phyloP scores from a whole-genome alignment of 1,140 invertebrate genomes.

The Brevipalpus yothersi region DNA sequence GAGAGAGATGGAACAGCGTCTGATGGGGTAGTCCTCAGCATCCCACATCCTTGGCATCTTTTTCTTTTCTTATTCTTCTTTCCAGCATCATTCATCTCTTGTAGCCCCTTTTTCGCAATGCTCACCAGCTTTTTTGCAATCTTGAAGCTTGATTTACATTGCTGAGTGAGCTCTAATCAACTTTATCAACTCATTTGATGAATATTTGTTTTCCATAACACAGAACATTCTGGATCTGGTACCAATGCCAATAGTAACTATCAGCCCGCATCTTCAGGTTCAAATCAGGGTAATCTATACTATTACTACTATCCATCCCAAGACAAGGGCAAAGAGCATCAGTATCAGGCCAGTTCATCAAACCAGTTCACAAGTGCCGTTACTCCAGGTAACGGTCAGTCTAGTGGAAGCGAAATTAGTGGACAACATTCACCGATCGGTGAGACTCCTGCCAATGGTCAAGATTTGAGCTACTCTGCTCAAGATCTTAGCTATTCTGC shows the following conservation, averaged over 20 bases:
- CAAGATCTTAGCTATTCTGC: conserved; percentile 6
- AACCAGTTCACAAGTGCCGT: conserved; percentile 9
- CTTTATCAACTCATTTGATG: neutral
- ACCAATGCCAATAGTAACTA: neutral
- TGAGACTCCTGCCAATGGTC: conserved; percentile 4
- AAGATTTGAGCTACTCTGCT: conserved; percentile 7
- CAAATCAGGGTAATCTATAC: conserved; percentile 11
- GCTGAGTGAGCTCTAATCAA: too few species aligned
- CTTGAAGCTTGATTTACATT: too few species aligned
- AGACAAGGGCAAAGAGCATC: conserved; percentile 10
- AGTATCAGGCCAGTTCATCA: conserved; percentile 9
- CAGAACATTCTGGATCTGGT: neutral
- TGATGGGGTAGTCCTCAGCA: neutral
- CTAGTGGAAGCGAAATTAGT: neutral
- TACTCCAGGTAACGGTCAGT: neutral
- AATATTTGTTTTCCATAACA: neutral
- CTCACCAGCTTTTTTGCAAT: too few species aligned
- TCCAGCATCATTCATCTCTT: neutral
- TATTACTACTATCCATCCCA: conserved; percentile 15
- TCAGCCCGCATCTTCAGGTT: neutral
- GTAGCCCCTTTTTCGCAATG: neutral
- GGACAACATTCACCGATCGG: neutral
- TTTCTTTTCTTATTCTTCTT: neutral
- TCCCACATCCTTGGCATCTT: neutral
- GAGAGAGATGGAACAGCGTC: too few species aligned